Percentiles rank a stretch among this genome's conserved stretches.
These are phyloP conservation scores for Holotrichia oblita DNA, from an alignment of 1,140 invertebrate species.

Conservation along the genomic window DNA sequence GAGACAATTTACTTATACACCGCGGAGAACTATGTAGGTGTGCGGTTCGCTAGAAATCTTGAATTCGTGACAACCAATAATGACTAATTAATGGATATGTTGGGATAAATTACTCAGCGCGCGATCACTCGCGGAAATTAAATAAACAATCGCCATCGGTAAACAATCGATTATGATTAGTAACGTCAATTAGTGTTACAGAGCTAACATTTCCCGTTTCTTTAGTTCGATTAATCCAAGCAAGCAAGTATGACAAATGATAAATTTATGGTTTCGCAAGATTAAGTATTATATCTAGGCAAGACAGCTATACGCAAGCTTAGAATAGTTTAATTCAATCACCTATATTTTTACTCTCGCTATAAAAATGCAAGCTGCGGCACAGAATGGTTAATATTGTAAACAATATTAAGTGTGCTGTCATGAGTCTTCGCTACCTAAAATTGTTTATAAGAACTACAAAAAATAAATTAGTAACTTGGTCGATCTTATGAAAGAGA, in stretches of 20 bases:
- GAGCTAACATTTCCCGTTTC: background rate
- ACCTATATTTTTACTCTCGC: background rate
- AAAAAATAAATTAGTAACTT: too few species aligned
- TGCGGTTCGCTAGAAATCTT: constrained; percentile 1
- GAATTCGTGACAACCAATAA: constrained; percentile 31
- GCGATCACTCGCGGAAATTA: constrained; percentile 1
- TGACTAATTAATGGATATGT: constrained; percentile 32
- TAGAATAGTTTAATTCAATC: background rate
- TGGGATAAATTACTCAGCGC: constrained; percentile 9
- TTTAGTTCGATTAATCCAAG: background rate
- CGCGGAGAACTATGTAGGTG: background rate
- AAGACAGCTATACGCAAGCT: background rate
- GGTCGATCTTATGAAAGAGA: too few species aligned
- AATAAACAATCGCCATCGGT: constrained; percentile 7
- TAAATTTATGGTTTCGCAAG: background rate
- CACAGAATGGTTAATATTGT: too few species aligned
- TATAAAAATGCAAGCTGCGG: too few species aligned
- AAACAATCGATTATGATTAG: constrained; percentile 28
- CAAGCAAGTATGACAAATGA: constrained; percentile 17
- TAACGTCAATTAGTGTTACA: constrained; percentile 8
- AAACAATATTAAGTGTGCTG: too few species aligned
- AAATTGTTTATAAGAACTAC: too few species aligned
- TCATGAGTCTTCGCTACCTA: too few species aligned
- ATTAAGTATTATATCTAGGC: background rate
- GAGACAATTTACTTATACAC: constrained; percentile 20